These are phyloP conservation scores for Coturnix japonica DNA, from an alignment of 2,113 vertebrate genomes.

Conservation along the genomic window DNA sequence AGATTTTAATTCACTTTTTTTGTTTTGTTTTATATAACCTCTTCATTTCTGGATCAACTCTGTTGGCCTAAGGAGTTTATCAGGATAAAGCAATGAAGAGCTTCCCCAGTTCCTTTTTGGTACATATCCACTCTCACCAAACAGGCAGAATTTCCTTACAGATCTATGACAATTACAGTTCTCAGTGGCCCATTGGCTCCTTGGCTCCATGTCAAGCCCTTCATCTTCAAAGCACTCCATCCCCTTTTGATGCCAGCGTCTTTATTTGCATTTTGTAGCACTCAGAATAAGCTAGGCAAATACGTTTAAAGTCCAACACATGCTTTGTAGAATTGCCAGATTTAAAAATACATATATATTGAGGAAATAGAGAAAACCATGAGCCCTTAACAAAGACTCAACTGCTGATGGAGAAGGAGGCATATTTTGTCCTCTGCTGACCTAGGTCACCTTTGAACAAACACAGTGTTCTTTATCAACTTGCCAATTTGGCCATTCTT, in stretches of 20 bases:
- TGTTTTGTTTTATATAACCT: neutral
- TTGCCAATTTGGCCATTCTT: conserved; percentile 9
- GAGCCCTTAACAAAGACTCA: conserved; percentile 29
- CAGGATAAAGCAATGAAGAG: neutral
- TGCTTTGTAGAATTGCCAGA: conserved; percentile 55
- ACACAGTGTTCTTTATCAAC: neutral
- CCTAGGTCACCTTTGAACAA: conserved; percentile 41
- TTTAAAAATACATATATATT: neutral
- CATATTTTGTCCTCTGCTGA: conserved; percentile 19
- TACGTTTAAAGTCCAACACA: neutral
- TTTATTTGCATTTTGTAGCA: conserved; percentile 29
- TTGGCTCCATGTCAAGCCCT: conserved; percentile 24
- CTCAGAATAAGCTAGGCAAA: conserved; percentile 5
- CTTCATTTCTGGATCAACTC: neutral
- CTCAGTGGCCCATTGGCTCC: neutral
- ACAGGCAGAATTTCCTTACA: neutral
- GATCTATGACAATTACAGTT: neutral
- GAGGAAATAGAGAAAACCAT: conserved; percentile 19
- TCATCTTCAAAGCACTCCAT: conserved; percentile 36
- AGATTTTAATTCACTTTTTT: neutral
- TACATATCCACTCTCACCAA: neutral
- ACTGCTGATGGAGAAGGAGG: neutral
- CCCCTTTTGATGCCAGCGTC: neutral
- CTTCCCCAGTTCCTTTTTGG: neutral
- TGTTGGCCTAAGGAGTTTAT: neutral